Evolutionary conservation across 2,888 invertebrate species (phyloP).

Genomic region (Rhamnusium bicolor): DNA sequence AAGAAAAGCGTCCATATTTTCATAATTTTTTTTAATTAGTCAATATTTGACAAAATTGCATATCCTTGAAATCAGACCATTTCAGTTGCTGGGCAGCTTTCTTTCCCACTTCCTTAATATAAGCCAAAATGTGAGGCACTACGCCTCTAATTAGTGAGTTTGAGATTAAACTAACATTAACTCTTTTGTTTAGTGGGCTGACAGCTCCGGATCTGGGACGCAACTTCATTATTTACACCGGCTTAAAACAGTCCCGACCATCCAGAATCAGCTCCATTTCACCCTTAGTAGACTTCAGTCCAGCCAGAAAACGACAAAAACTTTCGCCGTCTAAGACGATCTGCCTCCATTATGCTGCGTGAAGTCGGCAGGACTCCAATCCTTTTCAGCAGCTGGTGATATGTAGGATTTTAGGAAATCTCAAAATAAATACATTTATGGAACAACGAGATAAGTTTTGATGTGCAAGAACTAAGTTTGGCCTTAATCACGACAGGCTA

Average conservation of each 20-base stretch:
- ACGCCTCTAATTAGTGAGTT: background rate
- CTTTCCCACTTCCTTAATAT: no score
- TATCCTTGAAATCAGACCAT: no score
- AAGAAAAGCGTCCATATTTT: no score
- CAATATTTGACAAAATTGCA: no score
- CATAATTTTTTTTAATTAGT: no score
- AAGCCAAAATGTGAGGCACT: background rate
- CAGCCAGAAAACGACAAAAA: constrained; percentile 67
- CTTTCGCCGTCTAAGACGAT: constrained; percentile 62
- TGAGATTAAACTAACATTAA: constrained; percentile 3
- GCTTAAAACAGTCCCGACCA: constrained; percentile 59
- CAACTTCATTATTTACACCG: constrained; percentile 62
- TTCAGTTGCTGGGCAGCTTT: no score
- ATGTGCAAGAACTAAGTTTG: background rate
- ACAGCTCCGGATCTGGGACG: constrained; percentile 65
- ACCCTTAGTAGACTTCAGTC: constrained; percentile 63
- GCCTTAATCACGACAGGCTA: background rate
- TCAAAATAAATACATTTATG: background rate
- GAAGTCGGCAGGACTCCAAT: background rate
- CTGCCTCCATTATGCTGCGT: background rate
- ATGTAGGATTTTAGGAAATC: constrained; percentile 8
- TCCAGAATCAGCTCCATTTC: constrained; percentile 56
- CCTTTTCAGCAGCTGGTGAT: background rate
- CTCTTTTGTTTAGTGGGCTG: constrained; percentile 56
- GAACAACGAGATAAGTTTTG: constrained; percentile 4